phyloP scores from a whole-genome alignment of 1,140 invertebrate species.

The Philotrypesis tridentata region DNA sequence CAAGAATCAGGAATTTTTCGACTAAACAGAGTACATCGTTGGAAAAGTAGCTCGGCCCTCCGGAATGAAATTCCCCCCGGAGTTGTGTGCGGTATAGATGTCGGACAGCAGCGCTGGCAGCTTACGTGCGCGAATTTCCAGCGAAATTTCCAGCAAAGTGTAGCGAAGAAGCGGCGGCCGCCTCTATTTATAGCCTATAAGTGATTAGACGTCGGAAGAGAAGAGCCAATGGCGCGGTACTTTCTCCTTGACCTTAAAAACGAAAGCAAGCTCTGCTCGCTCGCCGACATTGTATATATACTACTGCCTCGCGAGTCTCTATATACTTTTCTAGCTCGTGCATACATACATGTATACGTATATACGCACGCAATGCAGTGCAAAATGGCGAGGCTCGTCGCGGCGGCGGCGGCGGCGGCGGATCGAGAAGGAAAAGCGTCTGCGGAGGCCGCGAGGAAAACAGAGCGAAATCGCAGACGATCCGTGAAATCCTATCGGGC shows the following conservation, averaged over 20 bases:
- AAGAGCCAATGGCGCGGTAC: neutral
- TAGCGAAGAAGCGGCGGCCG: neutral
- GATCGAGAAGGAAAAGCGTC: neutral
- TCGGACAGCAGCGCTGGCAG: too few relatives aligned
- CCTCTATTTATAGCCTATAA: slow-evolving; percentile 34
- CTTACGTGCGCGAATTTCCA: neutral
- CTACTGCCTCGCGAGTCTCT: neutral
- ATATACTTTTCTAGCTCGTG: too few relatives aligned
- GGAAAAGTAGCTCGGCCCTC: neutral
- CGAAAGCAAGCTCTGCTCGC: slow-evolving; percentile 5
- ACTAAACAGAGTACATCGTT: too few relatives aligned
- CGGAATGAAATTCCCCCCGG: neutral
- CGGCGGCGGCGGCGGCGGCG: too few relatives aligned
- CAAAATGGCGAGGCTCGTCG: too few relatives aligned
- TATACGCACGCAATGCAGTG: too few relatives aligned
- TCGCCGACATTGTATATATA: neutral
- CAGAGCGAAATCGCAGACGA: slow-evolving; percentile 17
- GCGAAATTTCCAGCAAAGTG: neutral
- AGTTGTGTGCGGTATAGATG: too few relatives aligned
- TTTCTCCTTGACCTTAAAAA: slow-evolving; percentile 45
- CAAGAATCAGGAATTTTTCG: too few relatives aligned
- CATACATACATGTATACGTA: too few relatives aligned
- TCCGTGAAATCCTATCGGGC: slow-evolving; percentile 48
- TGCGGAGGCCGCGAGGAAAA: neutral
- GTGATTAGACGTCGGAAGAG: slow-evolving; percentile 25